Evolutionary conservation across 64 coral and sea anemone species (phyloP), one percentile per base, ranked within the genome.

Genomic region (Pachyseris speciosa): DNA sequence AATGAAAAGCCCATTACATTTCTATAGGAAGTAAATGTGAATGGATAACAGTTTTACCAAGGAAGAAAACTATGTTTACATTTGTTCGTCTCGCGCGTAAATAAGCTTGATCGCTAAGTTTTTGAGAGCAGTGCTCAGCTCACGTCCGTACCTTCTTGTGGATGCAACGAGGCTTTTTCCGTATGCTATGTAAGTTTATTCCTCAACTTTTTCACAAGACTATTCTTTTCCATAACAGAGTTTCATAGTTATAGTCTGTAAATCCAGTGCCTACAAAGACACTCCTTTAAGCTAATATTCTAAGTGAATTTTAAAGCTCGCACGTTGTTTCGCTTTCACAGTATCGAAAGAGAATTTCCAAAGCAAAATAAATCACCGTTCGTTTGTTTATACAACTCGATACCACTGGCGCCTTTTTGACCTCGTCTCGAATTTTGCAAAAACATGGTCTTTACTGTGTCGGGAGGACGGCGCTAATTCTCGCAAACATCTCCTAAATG

Each of bases 1-100:
- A 39, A 89, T 89, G 86, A 64, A 64, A 89, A 89, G 51, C 48
- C 88, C 88, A 90, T 90, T 76, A 90, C 88, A 90, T 67, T 80
- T 80, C 75, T 80, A 55, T 80, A 90, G 75, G 88, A 90, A 90
- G 74, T 66, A 90, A 79, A 81, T 48, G 77, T 57, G 58, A 80
- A 75, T 25, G 70, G 88, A 90, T 90, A 90, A 90, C 41, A 80
- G 37, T 81, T 66, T 78, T 81, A 81, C 63, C 77, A 63, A 42
- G 42, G 77, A 81, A 81, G 53, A 81, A 79, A 81, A 81, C 32
- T 90, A 19, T 90, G 88, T 90, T 90, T 68, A 90, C 42, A 69
- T 50, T 81, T 60, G 34, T 53, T 37, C 55, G 63, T 81, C 37
- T 7, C 32, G 51, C 33, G 11, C 51, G 77, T 81, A 81, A 81